Conservation (phyloP, 1,140 invertebrate species). For the Drosophila kanapiae region DNA sequence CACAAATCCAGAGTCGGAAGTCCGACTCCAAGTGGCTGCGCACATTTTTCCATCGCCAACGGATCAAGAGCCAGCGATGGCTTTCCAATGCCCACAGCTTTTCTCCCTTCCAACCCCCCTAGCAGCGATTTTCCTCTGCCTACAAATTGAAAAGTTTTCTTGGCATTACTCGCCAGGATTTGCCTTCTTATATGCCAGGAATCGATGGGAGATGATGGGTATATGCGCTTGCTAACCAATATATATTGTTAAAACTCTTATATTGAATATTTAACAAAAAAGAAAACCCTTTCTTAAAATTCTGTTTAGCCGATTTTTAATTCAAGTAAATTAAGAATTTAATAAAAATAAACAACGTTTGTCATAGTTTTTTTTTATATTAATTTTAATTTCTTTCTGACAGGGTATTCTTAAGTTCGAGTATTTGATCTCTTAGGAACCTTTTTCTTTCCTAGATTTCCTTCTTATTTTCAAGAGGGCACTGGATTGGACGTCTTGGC, state of each 20-base stretch:
- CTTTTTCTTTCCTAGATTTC: slow-evolving; percentile 33
- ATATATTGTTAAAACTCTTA: too few relatives aligned
- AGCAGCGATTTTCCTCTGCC: slow-evolving; percentile 21
- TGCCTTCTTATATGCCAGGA: slow-evolving; percentile 11
- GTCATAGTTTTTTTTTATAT: too few relatives aligned
- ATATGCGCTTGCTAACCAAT: too few relatives aligned
- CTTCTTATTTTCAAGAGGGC: slow-evolving; percentile 55
- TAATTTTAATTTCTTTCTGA: not conserved
- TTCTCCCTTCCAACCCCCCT: not conserved
- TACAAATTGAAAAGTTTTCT: slow-evolving; percentile 81
- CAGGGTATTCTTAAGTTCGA: not conserved
- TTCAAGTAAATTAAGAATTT: too few relatives aligned
- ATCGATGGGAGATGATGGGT: not conserved
- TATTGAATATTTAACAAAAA: too few relatives aligned
- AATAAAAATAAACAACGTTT: too few relatives aligned
- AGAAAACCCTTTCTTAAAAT: too few relatives aligned
- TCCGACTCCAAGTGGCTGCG: slow-evolving; percentile 72
- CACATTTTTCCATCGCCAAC: slow-evolving; percentile 58
- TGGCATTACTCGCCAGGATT: slow-evolving; percentile 45
- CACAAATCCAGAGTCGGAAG: slow-evolving; percentile 50
- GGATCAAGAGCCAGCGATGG: slow-evolving; percentile 63
- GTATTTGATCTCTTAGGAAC: too few relatives aligned
- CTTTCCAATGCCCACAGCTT: slow-evolving; percentile 35
- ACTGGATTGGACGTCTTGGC: slow-evolving; percentile 39
- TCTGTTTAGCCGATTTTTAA: too few relatives aligned